Conservation (phyloP, 23 tunicate species). For the Pegea sp. region DNA sequence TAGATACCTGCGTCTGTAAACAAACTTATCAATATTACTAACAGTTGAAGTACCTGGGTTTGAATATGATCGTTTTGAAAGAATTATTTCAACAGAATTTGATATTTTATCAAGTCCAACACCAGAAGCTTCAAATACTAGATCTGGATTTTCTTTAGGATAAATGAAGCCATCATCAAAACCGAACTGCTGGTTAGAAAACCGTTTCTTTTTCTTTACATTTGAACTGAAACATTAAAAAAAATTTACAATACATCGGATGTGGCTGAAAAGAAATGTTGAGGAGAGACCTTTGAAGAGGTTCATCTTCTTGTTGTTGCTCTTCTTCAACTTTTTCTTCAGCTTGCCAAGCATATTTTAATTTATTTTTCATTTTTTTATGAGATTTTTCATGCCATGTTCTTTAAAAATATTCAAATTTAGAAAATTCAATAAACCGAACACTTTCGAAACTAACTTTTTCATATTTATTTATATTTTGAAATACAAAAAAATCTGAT, state of each 20-base stretch:
- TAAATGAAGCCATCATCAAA: conserved; percentile 47
- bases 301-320: conserved; percentile 1
- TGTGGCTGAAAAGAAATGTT: neutral
- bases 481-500: neutral
- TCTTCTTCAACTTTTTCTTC: conserved; percentile 5
- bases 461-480: no score
- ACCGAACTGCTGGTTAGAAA: conserved; percentile 5
- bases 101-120: conserved; percentile 24
- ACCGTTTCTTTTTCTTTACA: neutral
- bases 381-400: conserved; percentile 27
- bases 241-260: neutral
- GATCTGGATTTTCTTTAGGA: conserved; percentile 17
- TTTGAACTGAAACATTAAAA: neutral
- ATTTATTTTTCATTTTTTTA: neutral
- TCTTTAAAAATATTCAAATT: neutral
- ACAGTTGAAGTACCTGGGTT: no score
- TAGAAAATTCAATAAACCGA: neutral
- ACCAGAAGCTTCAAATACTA: conserved; percentile 39
- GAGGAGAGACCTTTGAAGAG: neutral
- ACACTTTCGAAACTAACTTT: neutral
- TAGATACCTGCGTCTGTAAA: no score
- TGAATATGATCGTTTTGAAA: conserved; percentile 23
- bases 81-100: conserved; percentile 25
- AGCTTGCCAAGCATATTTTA: conserved; percentile 42
- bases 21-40: no score